Base-by-base conservation (phyloP, 30 jellyfish, hydroid and myxozoan species). In the Aurelia sp. region DNA sequence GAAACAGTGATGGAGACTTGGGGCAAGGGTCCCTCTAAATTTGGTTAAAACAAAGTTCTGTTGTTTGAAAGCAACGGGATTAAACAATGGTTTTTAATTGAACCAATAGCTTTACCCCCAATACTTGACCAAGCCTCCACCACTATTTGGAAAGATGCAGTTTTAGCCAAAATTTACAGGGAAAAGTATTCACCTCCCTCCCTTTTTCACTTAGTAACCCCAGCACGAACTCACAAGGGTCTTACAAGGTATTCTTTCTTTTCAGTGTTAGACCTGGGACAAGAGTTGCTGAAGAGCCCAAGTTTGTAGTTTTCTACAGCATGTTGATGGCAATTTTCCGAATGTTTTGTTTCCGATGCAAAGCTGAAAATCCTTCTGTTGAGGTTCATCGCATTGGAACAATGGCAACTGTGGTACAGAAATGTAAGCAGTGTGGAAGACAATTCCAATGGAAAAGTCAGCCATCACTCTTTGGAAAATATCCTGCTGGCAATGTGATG, bases 331-430 rank as follows among this genome's bases (percentile, higher is more conserved):
- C 65, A 13, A 41, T 70, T 41, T 70, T 70, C 81, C 33, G 53
- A 70, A 70, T 48, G 19, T 70, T 70, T 27, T 70, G 81, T 31
- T 70, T 70, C 20, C 65, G 81, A 41, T 70, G 81, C 65, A 70
- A 70, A 70, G 81, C 65, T 41, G 65, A 38, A 52, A 13, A 64
- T 64, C 75, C 75, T 64, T 64, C 75, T 19, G 75, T 64, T 64
- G 75, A 64, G 75, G 81, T 70, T 2, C 65, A 70, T 70, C 65
- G 65, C 65, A 70, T 30, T 70, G 81, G 65, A 41, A 38, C 65
- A 50, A 70, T 70, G 81, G 81, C 81, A 70, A 70, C 65, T 70
- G 81, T 70, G 38, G 65, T 70, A 38, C 81, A 70, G 81, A 38
- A 41, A 50, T 70, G 81, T 70, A 41, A 44, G 81, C 68, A 74